Base-by-base conservation (phyloP, 1,140 invertebrate species). In the Micrasema minimum region DNA sequence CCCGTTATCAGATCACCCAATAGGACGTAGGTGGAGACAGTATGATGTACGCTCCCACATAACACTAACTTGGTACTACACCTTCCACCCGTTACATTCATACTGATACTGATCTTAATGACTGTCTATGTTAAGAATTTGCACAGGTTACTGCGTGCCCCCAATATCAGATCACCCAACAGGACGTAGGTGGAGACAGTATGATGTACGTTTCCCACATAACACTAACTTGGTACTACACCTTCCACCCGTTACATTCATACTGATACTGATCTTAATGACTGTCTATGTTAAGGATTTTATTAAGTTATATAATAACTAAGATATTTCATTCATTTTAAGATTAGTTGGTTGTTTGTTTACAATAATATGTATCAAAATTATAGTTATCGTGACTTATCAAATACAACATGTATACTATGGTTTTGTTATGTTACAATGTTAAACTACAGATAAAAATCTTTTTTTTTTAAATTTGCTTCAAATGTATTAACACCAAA, bases 401-500 rank as follows among this genome's bases (percentile, higher is more conserved):
- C 20, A 66, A 16, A 26, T 31, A 65, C 26, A 26, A 43, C 26
- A 59, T 57, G 31, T 57, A 59, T 31, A 31, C 35, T 53, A 62
- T 50, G 26, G 41, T 37, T 48, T 45, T 69, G 55, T 41, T 20
- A 61, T n/a, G 55, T 57, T 48, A 7, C 26, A 31, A 31, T 31
- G 26, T 31, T 12, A 48, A 50, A 53, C 37, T 37, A 37, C 26
- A 62, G 62, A 67, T 67, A 62, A 46, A 35, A 43, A 67, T 9
- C 61, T 38, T 66, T 65, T 71, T 53, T 59, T 12, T 70, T 69
- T 70, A 61, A 50, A 62, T 72, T 71, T 71, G 69, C 69, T 72
- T 72, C 38, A 64, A 68, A 48, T 71, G 65, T 75, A 66, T 4
- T 75, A 71, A 75, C 69, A 71, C 65, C 69, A 69, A 75, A 72